Evolutionary conservation across 2,888 invertebrate genomes (phyloP), one percentile per base, ranked within the genome.

Genomic region (Brenthis ino): DNA sequence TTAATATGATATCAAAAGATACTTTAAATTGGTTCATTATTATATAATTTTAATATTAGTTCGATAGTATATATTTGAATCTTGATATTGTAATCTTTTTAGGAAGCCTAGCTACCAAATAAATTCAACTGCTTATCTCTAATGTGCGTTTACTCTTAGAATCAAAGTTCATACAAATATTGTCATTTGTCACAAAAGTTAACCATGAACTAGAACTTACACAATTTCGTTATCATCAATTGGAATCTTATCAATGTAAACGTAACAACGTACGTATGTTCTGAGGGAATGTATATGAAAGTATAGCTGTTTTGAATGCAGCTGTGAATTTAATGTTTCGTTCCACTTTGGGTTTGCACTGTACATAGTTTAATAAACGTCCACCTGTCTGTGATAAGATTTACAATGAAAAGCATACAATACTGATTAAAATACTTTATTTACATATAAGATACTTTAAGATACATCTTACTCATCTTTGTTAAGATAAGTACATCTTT

Each of bases 191-290:
- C 37, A 11, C 2, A 57, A 37, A 20, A 71, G 66, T 67, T 71
- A 82, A 67, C 88, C 87, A 72, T 89, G 87, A 89, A 88, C 89
- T 88, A 87, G 86, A 88, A 85, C 86, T 82, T 76, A 43, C 11
- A 43, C 37, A 70, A 54, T 54, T 76, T 73, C 64, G 64, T 70
- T 73, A 72, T 71, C 60, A 67, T 60, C 66, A 58, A 2, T 63
- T 54, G 12, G 53, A 57, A 61, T 70, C 51, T 72, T 68, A 13
- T 66, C 66, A 63, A 61, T 63, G 12, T 53, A 54, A 48, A 57
- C 33, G 24, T 33, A 61, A 43, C 47, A 28, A 63, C 47, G 43
- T 13, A 37, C 24, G 6, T 16, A 16, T 16, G 53, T 28, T 54
- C 20, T 33, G 16, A 66, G 47, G 53, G 58, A n/a, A 12, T 64